Conservation (phyloP, 1,140 invertebrate species). For the Pogonomyrmex californicus region DNA sequence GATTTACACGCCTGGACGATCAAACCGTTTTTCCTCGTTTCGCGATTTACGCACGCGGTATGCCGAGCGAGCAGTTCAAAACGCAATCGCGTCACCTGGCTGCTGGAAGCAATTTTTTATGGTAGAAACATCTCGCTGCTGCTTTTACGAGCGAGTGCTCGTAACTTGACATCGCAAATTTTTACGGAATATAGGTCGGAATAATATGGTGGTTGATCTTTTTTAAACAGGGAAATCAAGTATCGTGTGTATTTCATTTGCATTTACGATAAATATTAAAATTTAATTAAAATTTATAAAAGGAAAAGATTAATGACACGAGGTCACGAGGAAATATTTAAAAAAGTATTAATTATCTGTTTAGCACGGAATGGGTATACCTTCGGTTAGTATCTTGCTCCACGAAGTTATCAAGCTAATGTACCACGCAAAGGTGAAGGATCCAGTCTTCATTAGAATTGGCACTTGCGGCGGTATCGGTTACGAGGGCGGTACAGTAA, state of each 20-base stretch:
- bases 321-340: neutral
- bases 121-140: neutral
- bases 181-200: neutral
- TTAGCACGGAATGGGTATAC: constrained; percentile 97
- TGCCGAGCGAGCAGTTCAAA: neutral
- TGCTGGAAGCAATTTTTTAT: constrained; percentile 18
- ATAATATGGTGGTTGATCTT: neutral
- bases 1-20: constrained; percentile 15
- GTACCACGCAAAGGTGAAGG: constrained; percentile 95
- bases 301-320: neutral
- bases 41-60: constrained; percentile 10
- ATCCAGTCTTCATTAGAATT: constrained; percentile 96
- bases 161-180: neutral
- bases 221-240: neutral
- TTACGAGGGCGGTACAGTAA: constrained; percentile 94
- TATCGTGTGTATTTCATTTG: neutral
- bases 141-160: neutral
- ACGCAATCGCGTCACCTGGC: neutral
- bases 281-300: neutral
- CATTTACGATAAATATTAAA: neutral
- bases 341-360: constrained; percentile 52
- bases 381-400: constrained; percentile 96
- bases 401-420: constrained; percentile 98
- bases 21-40: constrained; percentile 45
- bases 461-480: constrained; percentile 98